These are phyloP conservation scores for Cherax quadricarinatus DNA, from an alignment of 1,140 invertebrate species.

Conservation along the genomic window DNA sequence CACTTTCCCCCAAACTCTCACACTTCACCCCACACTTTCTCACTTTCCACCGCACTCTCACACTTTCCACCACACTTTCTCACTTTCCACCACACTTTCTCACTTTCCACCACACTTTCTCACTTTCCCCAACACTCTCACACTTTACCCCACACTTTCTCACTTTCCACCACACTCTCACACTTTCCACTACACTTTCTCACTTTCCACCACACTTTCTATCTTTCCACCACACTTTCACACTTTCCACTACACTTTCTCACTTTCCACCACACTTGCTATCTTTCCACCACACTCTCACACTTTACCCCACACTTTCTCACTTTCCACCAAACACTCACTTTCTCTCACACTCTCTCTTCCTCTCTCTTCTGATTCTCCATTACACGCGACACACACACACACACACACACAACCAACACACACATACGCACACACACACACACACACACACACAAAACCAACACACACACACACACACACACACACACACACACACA, in stretches of 20 bases:
- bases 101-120: neutral
- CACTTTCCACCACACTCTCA: neutral
- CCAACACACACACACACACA: too few relatives aligned
- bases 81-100: neutral
- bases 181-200: neutral
- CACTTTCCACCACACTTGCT: slow-evolving; percentile 26
- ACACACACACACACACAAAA: too few relatives aligned
- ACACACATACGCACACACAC: too few relatives aligned
- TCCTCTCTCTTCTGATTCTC: neutral
- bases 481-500: too few relatives aligned
- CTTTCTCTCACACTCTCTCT: neutral
- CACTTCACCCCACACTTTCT: neutral
- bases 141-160: neutral
- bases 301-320: too few relatives aligned
- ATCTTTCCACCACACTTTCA: neutral
- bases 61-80: neutral
- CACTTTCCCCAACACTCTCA: neutral
- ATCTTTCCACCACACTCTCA: neutral
- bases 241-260: neutral
- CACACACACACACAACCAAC: too few relatives aligned
- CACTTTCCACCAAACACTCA: neutral
- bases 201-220: too few relatives aligned
- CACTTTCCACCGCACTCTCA: neutral
- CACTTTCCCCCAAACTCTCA: slow-evolving; percentile 24
- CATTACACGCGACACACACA: too few relatives aligned